phyloP scores from a whole-genome alignment of 2,888 invertebrate species.

The Emmelina monodactyla region DNA sequence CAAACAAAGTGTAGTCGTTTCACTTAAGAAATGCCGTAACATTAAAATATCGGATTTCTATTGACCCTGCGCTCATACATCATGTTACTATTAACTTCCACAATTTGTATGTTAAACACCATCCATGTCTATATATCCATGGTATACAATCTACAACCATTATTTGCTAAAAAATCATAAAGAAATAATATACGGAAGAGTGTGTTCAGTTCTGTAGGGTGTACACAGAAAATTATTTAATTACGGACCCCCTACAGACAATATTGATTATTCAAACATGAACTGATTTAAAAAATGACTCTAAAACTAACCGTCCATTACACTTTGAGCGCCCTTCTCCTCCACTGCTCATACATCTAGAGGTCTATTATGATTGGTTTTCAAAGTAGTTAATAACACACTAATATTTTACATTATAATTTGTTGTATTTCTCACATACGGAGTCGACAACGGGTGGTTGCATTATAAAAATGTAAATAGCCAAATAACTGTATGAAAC shows the following conservation, averaged over 20 bases:
- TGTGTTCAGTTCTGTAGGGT: neutral
- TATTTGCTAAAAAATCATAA: no score
- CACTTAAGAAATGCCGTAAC: no score
- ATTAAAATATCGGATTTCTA: slow-evolving; percentile 37
- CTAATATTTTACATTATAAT: slow-evolving; percentile 31
- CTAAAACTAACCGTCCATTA: no score
- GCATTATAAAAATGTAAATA: slow-evolving; percentile 5
- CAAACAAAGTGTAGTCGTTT: no score
- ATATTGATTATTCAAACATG: slow-evolving; percentile 15
- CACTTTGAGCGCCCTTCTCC: no score
- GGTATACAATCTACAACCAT: neutral
- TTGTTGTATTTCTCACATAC: slow-evolving; percentile 38
- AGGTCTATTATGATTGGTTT: no score
- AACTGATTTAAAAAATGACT: neutral
- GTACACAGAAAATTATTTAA: slow-evolving; percentile 14
- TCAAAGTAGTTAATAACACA: no score
- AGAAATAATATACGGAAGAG: neutral
- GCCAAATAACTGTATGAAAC: no score
- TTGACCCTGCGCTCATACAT: slow-evolving; percentile 27
- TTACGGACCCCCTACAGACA: slow-evolving; percentile 13
- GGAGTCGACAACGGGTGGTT: slow-evolving; percentile 23
- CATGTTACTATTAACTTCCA: no score
- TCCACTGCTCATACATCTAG: no score
- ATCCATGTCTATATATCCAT: slow-evolving; percentile 9
- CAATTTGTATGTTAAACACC: slow-evolving; percentile 38